Evolutionary conservation across 2,797 vertebrate genomes (phyloP), one percentile per base, ranked within the genome.

Genomic region (Botia almorhae): DNA sequence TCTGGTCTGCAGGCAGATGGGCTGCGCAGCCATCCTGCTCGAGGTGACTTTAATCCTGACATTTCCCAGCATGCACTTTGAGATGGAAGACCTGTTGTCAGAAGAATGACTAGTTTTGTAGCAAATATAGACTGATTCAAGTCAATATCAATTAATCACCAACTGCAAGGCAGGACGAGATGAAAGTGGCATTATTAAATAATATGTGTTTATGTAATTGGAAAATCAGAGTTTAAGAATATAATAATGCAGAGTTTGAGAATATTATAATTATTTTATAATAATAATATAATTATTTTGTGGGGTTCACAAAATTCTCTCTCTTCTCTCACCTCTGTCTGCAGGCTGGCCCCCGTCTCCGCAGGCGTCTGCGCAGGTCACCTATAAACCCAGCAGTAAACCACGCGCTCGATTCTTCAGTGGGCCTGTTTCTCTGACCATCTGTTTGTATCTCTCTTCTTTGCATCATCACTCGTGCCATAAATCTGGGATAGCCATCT

Each of bases 381-480:
- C 96, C 95, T 95, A 98, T 96, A 99, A 98, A 95, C 97, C 97
- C 93, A 97, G 95, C 96, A 98, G 96, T 96, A 99, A 99, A 96
- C 96, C 97, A 90, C 95, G 97, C 93, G 95, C 98, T 96, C 96
- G 98, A 98, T 99, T 99, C 97, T 97, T 99, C 96, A 99, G 96
- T 97, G 98, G 98, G 96, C 98, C 98, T 94, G 97, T 99, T 96
- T 98, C 98, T 98, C 96, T 99, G 94, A 98, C 98, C 95, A 99
- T 99, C 98, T 99, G 98, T 99, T 98, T 98, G 98, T 99, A 99
- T 97, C 95, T 96, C 93, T 95, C 64, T 96, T 94, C 96, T 95
- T 94, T 97, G 94, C 94, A 87, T 92, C 95, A 93, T 96, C 93
- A 88, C 94, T 93, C 91, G 90, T 88, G 82, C 92, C 91, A 46